These are phyloP conservation scores for Erythrolamprus reginae DNA, from an alignment of 2,113 vertebrate species.

Conservation along the genomic window DNA sequence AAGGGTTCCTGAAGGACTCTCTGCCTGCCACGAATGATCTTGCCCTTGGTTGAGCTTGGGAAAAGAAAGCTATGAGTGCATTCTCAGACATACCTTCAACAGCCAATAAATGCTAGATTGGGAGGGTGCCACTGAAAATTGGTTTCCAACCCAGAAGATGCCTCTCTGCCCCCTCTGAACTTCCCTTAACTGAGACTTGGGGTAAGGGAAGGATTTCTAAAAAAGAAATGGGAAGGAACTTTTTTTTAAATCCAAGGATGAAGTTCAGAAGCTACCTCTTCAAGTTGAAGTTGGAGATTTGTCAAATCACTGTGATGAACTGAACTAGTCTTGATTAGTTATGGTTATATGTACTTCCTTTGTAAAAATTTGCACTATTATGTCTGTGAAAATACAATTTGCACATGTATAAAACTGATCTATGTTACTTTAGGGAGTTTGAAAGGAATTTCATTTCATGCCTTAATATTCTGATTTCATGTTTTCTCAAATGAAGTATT, in stretches of 20 bases:
- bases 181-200: background rate
- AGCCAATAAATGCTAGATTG: background rate
- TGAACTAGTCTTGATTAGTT: background rate
- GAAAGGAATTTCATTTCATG: slow-evolving; percentile 17
- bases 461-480: background rate
- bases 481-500: background rate
- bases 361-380: slow-evolving; percentile 15
- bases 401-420: background rate
- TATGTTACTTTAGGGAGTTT: slow-evolving; percentile 11
- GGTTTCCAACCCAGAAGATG: background rate
- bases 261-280: background rate
- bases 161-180: background rate
- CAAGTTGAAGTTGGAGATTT: background rate
- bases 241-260: background rate
- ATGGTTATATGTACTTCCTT: background rate
- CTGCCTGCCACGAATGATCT: background rate
- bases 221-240: background rate
- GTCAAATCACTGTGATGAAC: background rate
- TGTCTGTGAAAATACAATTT: background rate
- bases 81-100: background rate
- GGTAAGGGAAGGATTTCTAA: slow-evolving; percentile 4
- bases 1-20: background rate
- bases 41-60: background rate
- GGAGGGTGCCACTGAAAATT: background rate
- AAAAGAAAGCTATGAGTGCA: background rate